A percentile compares a stretch with the other conserved stretches of the same genome.
phyloP scores from a whole-genome alignment of 2,888 invertebrate species.

The Anaspis maculata region DNA sequence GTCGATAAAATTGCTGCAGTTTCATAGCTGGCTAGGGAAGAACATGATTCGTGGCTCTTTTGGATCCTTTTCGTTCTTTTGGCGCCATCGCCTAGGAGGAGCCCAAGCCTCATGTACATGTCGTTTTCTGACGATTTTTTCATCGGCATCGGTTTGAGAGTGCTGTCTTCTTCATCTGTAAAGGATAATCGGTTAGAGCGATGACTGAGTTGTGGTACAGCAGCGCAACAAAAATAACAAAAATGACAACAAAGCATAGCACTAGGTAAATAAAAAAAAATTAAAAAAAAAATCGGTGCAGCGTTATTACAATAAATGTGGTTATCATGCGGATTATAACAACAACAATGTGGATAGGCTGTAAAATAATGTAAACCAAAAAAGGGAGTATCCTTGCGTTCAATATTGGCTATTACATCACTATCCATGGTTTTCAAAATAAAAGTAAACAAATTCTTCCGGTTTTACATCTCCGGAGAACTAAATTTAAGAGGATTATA shows the following conservation, averaged over 20 bases:
- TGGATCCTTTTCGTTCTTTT: slow-evolving; percentile 38
- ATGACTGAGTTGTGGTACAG: slow-evolving; percentile 7
- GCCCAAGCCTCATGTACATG: slow-evolving; percentile 72
- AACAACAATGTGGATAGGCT: too few relatives aligned
- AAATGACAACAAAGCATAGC: slow-evolving; percentile 9
- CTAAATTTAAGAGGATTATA: too few relatives aligned
- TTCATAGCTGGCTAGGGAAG: slow-evolving; percentile 50
- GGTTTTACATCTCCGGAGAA: too few relatives aligned
- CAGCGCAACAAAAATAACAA: slow-evolving; percentile 1
- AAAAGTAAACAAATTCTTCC: too few relatives aligned
- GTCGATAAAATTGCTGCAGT: slow-evolving; percentile 59
- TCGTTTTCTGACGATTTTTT: slow-evolving; percentile 62
- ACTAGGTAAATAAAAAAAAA: slow-evolving; percentile 15
- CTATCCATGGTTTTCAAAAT: too few relatives aligned
- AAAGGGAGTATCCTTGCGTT: too few relatives aligned
- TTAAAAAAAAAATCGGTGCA: slow-evolving; percentile 15
- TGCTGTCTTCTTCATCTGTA: slow-evolving; percentile 65
- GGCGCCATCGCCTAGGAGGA: slow-evolving; percentile 67
- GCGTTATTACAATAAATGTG: too few relatives aligned
- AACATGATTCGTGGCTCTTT: slow-evolving; percentile 41
- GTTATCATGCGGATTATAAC: too few relatives aligned
- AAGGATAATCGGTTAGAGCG: too few relatives aligned
- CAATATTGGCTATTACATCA: too few relatives aligned
- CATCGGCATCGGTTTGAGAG: slow-evolving; percentile 50
- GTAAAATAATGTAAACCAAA: too few relatives aligned